Evolutionary conservation across 2,888 invertebrate species (phyloP).

Genomic region (Chalcosyrphus nemorum): DNA sequence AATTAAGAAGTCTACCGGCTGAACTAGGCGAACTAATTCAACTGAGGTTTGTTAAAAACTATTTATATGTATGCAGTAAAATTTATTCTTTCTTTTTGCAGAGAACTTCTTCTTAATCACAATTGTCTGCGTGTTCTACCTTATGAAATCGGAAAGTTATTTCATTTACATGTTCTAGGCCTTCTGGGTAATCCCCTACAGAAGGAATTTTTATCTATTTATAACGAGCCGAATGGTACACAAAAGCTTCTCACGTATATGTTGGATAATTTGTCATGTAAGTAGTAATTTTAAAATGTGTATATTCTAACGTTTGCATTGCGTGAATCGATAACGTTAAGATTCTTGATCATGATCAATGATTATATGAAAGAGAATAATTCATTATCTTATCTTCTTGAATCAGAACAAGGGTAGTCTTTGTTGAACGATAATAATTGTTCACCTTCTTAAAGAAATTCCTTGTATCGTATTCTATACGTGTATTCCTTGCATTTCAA

Average conservation of each 20-base stretch:
- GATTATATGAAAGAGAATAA: too few relatives aligned
- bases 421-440: too few relatives aligned
- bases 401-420: too few relatives aligned
- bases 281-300: constrained; percentile 76
- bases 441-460: too few relatives aligned
- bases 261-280: constrained; percentile 98
- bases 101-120: constrained; percentile 96
- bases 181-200: constrained; percentile 96
- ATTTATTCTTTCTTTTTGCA: constrained; percentile 80
- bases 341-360: too few relatives aligned
- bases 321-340: too few relatives aligned
- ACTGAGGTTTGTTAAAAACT: constrained; percentile 86
- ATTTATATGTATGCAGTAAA: constrained; percentile 14
- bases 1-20: constrained; percentile 95
- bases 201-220: constrained; percentile 95
- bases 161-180: constrained; percentile 96
- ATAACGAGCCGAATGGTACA: constrained; percentile 96
- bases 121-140: constrained; percentile 97
- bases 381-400: too few relatives aligned
- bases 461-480: too few relatives aligned
- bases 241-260: constrained; percentile 96
- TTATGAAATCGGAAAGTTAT: constrained; percentile 98
- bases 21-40: constrained; percentile 98
- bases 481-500: too few relatives aligned
- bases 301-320: not conserved